phyloP scores from a whole-genome alignment of 2,888 invertebrate genomes.

The Tachina fera region DNA sequence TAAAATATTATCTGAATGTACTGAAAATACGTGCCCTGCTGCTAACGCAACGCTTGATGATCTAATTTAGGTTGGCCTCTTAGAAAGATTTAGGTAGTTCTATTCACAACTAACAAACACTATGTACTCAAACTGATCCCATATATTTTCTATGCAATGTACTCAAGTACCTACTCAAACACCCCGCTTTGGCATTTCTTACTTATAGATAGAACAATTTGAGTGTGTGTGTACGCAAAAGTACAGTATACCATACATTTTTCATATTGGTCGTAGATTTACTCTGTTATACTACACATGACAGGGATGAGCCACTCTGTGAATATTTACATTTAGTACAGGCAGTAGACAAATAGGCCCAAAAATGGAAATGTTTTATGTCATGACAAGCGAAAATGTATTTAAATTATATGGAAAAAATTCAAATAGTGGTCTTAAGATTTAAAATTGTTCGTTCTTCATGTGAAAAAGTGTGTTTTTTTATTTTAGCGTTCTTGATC shows the following conservation, averaged over 20 bases:
- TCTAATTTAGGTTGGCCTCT: too few species aligned
- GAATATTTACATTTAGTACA: neutral
- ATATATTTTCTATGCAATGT: slow-evolving; percentile 21
- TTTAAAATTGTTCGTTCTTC: too few species aligned
- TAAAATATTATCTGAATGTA: too few species aligned
- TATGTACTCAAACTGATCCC: slow-evolving; percentile 71
- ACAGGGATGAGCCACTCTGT: neutral
- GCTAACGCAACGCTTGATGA: too few species aligned
- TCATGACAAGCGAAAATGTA: too few species aligned
- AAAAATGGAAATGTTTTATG: neutral
- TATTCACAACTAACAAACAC: slow-evolving; percentile 80
- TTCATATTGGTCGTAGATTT: slow-evolving; percentile 21
- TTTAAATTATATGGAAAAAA: too few species aligned
- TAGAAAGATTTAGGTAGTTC: slow-evolving; percentile 81
- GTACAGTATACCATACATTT: slow-evolving; percentile 43
- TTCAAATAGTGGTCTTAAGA: too few species aligned
- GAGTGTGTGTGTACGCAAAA: slow-evolving; percentile 12
- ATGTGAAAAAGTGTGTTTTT: too few species aligned
- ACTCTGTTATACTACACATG: neutral
- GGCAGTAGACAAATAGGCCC: neutral
- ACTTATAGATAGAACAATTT: neutral
- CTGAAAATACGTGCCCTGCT: too few species aligned
- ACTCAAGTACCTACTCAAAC: slow-evolving; percentile 1
- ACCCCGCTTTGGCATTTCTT: slow-evolving; percentile 10
- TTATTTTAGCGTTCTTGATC: too few species aligned